phyloP scores from a whole-genome alignment of 2,888 invertebrate genomes.

The Platycnemis pennipes region DNA sequence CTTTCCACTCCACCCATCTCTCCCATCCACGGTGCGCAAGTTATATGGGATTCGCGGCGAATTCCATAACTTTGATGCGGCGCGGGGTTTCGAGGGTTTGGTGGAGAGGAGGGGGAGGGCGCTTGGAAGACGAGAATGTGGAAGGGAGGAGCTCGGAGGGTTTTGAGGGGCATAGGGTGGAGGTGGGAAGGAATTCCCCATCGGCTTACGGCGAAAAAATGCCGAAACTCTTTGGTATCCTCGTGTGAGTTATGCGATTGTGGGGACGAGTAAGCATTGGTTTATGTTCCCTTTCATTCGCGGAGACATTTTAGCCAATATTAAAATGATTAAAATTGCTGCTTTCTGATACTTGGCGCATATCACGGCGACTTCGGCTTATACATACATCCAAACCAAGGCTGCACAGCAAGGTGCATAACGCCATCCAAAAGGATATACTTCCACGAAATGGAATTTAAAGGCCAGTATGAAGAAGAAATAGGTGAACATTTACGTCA shows the following conservation, averaged over 20 bases:
- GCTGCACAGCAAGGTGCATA: no score
- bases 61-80: background rate
- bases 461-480: no score
- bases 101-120: background rate
- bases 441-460: no score
- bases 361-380: no score
- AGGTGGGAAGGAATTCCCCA: background rate
- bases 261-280: background rate
- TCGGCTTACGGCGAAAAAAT: background rate
- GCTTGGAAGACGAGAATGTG: background rate
- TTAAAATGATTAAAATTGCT: background rate
- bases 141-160: background rate
- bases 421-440: no score
- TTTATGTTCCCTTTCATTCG: background rate
- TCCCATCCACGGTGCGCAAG: background rate
- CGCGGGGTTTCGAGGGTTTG: background rate
- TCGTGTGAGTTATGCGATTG: background rate
- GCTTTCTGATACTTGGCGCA: background rate
- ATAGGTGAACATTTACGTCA: no score
- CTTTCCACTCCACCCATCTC: background rate
- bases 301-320: background rate
- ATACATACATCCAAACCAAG: no score
- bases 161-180: no score
- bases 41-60: conserved; percentile 11
- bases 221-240: background rate